Evolutionary conservation across 2,113 vertebrate genomes (phyloP).

Genomic region (Engystomops pustulosus): DNA sequence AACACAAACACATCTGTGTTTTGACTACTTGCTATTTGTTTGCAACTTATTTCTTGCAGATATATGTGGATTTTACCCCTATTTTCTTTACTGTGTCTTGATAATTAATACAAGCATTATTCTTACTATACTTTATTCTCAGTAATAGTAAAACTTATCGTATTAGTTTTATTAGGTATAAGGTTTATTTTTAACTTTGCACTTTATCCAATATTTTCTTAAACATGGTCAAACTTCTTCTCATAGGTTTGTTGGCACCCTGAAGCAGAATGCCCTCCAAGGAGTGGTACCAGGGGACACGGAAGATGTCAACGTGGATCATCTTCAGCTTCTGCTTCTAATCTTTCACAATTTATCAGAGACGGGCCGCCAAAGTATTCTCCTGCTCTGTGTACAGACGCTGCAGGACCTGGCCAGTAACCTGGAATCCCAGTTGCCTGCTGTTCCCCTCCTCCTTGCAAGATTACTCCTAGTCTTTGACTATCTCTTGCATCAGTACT

Average conservation of each 20-base stretch:
- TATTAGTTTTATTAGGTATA: too few relatives aligned
- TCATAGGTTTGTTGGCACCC: conserved; percentile 87
- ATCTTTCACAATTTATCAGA: conserved; percentile 96
- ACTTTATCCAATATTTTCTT: too few relatives aligned
- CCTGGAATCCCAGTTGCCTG: conserved; percentile 82
- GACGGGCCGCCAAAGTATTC: conserved; percentile 80
- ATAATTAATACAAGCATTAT: too few relatives aligned
- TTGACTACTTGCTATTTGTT: too few relatives aligned
- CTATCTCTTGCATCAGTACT: conserved; percentile 95
- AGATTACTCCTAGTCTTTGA: conserved; percentile 92
- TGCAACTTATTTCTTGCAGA: too few relatives aligned
- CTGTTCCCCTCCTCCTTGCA: conserved; percentile 86
- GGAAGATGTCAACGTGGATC: conserved; percentile 94
- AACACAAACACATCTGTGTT: too few relatives aligned
- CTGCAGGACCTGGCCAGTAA: conserved; percentile 85
- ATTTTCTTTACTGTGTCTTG: too few relatives aligned
- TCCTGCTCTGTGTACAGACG: conserved; percentile 86
- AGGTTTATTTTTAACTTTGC: too few relatives aligned
- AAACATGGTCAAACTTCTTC: too few relatives aligned
- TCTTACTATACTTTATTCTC: too few relatives aligned
- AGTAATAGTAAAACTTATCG: too few relatives aligned
- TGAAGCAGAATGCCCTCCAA: conserved; percentile 91
- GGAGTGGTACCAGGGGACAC: conserved; percentile 82
- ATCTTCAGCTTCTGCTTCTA: conserved; percentile 94
- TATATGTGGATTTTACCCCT: too few relatives aligned